Conservation (phyloP, 2,113 vertebrate species). For the Anhinga anhinga region DNA sequence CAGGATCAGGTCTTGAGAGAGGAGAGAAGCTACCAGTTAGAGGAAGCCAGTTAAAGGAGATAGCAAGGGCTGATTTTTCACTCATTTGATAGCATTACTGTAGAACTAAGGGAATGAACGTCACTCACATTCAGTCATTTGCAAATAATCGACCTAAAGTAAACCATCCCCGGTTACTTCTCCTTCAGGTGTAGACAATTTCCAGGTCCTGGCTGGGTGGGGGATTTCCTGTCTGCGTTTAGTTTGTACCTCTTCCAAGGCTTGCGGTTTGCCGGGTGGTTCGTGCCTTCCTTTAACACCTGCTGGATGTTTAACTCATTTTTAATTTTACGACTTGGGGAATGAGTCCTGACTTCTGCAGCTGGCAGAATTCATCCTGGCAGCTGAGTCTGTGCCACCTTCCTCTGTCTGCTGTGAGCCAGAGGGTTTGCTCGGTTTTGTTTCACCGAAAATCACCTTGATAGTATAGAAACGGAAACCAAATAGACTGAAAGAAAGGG, state of each 20-base stretch:
- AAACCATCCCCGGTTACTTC: background rate
- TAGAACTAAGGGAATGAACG: background rate
- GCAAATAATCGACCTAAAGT: background rate
- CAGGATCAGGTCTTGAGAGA: background rate
- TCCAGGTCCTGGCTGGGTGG: conserved; percentile 26
- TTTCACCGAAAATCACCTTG: background rate
- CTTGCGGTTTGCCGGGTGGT: conserved; percentile 52
- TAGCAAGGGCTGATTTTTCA: background rate
- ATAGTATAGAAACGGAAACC: background rate
- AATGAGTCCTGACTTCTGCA: conserved; percentile 21
- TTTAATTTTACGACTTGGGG: conserved; percentile 23
- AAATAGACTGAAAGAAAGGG: background rate
- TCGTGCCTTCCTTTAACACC: conserved; percentile 7
- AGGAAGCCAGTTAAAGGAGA: background rate
- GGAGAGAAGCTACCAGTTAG: background rate
- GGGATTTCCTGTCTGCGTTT: conserved; percentile 70
- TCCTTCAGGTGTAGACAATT: background rate
- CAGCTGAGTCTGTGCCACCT: background rate
- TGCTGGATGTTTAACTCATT: background rate
- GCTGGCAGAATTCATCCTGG: background rate
- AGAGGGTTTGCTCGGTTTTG: background rate
- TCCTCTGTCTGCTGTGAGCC: background rate
- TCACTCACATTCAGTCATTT: background rate
- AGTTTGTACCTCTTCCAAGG: conserved; percentile 65
- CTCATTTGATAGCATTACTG: background rate